Conservation (phyloP, 2,888 invertebrate species). For the Tachina grossa region DNA sequence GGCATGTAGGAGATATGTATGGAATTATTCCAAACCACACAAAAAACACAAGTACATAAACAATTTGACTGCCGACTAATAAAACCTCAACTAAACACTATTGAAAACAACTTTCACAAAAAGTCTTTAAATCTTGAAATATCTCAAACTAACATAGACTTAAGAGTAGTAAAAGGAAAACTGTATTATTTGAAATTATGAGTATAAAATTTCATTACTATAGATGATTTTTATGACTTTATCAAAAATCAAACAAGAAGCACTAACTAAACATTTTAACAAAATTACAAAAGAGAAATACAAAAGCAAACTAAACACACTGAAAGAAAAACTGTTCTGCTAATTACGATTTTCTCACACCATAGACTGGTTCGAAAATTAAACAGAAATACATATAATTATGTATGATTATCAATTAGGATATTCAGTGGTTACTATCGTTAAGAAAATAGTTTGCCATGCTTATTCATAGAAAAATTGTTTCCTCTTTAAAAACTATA, state of each 20-base stretch:
- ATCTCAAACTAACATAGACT: neutral
- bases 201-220: neutral
- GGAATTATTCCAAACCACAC: too few species aligned
- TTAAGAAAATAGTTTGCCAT: too few species aligned
- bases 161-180: neutral
- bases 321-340: neutral
- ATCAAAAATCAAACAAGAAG: neutral
- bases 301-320: neutral
- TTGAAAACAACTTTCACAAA: neutral
- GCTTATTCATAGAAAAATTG: too few species aligned
- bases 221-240: neutral
- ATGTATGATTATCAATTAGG: too few species aligned
- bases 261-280: neutral
- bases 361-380: neutral
- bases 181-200: neutral
- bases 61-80: neutral
- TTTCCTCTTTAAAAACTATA: neutral
- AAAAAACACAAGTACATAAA: too few species aligned
- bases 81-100: neutral
- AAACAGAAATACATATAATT: neutral
- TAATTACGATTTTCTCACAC: neutral
- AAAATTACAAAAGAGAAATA: neutral
- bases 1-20: too few species aligned
- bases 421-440: neutral
- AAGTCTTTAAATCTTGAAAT: neutral